Evolutionary conservation across 2,888 invertebrate species (phyloP).

Genomic region (Drosophila leonis): DNA sequence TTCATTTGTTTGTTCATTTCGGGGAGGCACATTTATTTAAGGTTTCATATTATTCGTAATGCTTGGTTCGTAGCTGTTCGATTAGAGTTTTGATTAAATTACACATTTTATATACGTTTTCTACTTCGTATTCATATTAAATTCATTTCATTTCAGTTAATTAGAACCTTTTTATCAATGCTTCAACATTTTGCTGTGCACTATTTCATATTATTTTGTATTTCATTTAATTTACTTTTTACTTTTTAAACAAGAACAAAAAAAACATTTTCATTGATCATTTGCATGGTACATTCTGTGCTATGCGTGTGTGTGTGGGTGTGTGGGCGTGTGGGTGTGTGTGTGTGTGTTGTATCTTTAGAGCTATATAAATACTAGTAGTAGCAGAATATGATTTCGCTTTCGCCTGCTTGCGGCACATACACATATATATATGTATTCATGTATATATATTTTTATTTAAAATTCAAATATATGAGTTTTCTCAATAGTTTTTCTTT

Average conservation of each 20-base stretch:
- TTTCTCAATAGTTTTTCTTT: conserved; percentile 32
- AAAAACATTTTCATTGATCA: conserved; percentile 13
- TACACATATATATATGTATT: conserved; percentile 24
- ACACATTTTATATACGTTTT: conserved; percentile 26
- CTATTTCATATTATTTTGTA: conserved; percentile 7
- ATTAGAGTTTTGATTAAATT: conserved; percentile 41
- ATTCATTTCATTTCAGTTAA: conserved; percentile 26
- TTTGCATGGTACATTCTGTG: conserved; percentile 30
- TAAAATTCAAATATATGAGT: conserved; percentile 62
- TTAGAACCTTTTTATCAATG: conserved; percentile 15
- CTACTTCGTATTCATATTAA: conserved; percentile 20
- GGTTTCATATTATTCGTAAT: conserved; percentile 46
- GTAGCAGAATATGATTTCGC: conserved; percentile 43
- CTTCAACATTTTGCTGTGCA: conserved; percentile 44
- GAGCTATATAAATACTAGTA: conserved; percentile 52
- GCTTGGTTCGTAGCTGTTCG: conserved; percentile 38
- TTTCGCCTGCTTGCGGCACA: conserved; percentile 17
- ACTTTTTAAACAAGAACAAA: conserved; percentile 1
- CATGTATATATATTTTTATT: conserved; percentile 39
- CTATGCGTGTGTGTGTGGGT: conserved; percentile 18
- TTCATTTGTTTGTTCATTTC: conserved; percentile 47
- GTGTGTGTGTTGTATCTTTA: conserved; percentile 21
- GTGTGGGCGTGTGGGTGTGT: conserved; percentile 17
- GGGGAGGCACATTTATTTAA: conserved; percentile 62
- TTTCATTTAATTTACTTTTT: conserved; percentile 6